These are phyloP conservation scores for Onychostoma macrolepis DNA, from an alignment of 2,113 vertebrate genomes.

Conservation along the genomic window DNA sequence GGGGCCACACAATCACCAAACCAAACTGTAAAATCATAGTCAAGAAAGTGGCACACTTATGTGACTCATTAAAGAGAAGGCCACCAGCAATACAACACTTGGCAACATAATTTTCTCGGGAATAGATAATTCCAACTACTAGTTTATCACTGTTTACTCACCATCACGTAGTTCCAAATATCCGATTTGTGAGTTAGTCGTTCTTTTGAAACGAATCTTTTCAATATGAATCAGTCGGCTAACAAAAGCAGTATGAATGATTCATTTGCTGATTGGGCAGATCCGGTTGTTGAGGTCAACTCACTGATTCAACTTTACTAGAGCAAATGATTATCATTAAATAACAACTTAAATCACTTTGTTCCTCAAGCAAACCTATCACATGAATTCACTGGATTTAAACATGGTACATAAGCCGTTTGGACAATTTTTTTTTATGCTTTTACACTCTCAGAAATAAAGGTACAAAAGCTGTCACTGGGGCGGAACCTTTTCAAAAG, in stretches of 20 bases:
- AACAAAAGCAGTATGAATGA: neutral
- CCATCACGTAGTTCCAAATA: neutral
- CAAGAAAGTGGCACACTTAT: slow-evolving; percentile 68
- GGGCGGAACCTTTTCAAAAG: too few relatives aligned
- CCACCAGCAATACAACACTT: slow-evolving; percentile 57
- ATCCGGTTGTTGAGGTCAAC: neutral
- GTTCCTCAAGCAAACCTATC: neutral
- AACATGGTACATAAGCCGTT: neutral
- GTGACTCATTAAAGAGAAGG: slow-evolving; percentile 70
- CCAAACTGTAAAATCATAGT: slow-evolving; percentile 70
- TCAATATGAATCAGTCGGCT: neutral
- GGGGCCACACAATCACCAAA: slow-evolving; percentile 73
- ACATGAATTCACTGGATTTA: neutral
- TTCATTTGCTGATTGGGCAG: neutral
- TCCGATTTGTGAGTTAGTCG: neutral
- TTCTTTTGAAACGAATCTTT: neutral
- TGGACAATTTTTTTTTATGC: neutral
- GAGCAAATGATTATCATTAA: neutral
- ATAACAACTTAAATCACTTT: neutral
- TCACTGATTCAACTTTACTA: neutral
- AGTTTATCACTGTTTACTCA: too few relatives aligned
- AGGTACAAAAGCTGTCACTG: too few relatives aligned
- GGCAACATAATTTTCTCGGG: slow-evolving; percentile 7
- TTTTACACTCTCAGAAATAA: too few relatives aligned
- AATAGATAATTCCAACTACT: neutral